A percentile compares a stretch with the other conserved stretches of the same genome.
phyloP scores from a whole-genome alignment of 2,888 invertebrate species.

The Strigamia transsilvanica region DNA sequence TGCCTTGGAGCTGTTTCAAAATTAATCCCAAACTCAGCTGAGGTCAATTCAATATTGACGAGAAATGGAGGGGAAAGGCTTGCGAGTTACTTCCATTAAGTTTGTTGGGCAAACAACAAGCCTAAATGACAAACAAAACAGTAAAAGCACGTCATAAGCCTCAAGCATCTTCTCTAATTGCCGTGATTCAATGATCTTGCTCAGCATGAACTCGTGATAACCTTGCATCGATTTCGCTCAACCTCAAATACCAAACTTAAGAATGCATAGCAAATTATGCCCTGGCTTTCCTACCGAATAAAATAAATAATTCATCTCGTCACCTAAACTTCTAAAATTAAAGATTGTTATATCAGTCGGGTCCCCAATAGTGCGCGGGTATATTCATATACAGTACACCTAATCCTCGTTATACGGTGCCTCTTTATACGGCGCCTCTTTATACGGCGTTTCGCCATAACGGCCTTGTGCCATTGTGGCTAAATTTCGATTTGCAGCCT shows the following conservation, averaged over 20 bases:
- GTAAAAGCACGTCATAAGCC: slow-evolving; percentile 21
- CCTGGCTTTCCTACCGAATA: not conserved
- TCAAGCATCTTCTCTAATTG: slow-evolving; percentile 23
- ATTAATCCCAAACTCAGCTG: not conserved
- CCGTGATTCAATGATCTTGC: slow-evolving; percentile 20
- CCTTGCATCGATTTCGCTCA: slow-evolving; percentile 22
- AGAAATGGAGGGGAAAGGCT: not conserved
- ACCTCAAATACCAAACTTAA: not conserved
- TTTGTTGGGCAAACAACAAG: not conserved
- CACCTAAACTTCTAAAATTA: not conserved
- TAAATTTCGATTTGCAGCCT: too few species aligned
- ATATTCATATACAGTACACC: too few species aligned
- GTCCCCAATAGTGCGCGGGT: too few species aligned
- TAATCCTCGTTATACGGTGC: too few species aligned
- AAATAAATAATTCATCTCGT: not conserved
- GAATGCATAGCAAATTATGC: slow-evolving; percentile 11
- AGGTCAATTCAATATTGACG: slow-evolving; percentile 18
- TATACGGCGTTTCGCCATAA: too few species aligned
- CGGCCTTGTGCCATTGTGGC: too few species aligned
- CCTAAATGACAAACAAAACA: slow-evolving; percentile 30
- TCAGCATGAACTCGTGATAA: slow-evolving; percentile 29
- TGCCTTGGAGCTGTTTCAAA: slow-evolving; percentile 18
- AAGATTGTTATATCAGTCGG: not conserved
- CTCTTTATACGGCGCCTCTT: too few species aligned
- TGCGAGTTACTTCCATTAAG: slow-evolving; percentile 1